phyloP scores from a whole-genome alignment of 2,113 vertebrate species.

The Paradoxurus hermaphroditus region DNA sequence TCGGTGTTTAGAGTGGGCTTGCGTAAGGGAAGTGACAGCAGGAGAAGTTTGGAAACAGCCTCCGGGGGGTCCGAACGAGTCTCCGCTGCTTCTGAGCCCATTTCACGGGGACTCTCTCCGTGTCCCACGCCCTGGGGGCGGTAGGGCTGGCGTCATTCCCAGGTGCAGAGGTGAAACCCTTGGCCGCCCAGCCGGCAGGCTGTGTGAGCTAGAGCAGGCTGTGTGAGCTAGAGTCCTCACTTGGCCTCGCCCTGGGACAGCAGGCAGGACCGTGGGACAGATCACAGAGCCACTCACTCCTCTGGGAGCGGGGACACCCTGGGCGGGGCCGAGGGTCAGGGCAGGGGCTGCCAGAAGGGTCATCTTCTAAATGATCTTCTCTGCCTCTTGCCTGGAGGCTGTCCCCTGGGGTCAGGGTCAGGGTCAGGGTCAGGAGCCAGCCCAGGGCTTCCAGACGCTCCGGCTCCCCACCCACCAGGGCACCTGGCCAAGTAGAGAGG shows the following conservation, averaged over 20 bases:
- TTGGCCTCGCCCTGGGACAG: neutral
- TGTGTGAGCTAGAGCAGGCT: neutral
- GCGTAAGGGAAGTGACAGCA: neutral
- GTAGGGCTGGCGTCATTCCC: neutral
- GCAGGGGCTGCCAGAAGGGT: neutral
- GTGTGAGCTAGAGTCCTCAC: too few relatives aligned
- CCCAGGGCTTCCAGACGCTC: neutral
- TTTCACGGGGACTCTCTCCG: neutral
- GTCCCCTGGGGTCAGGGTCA: neutral
- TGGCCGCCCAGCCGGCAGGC: neutral
- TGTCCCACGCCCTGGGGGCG: too few relatives aligned
- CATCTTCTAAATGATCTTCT: neutral
- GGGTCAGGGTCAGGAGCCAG: neutral
- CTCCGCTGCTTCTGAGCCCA: neutral
- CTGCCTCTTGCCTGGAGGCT: neutral
- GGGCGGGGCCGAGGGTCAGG: neutral
- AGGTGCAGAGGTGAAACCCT: neutral
- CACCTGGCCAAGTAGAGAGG: neutral
- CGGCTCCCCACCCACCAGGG: neutral
- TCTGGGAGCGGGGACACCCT: neutral
- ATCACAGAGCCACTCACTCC: neutral
- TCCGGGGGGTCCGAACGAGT: neutral
- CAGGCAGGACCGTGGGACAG: neutral
- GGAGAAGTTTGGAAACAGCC: neutral
- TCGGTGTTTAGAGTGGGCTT: neutral